A percentile compares a stretch with the other conserved stretches of the same genome.
phyloP scores from a whole-genome alignment of 1,140 invertebrate genomes.

The Drosophila setifemur region DNA sequence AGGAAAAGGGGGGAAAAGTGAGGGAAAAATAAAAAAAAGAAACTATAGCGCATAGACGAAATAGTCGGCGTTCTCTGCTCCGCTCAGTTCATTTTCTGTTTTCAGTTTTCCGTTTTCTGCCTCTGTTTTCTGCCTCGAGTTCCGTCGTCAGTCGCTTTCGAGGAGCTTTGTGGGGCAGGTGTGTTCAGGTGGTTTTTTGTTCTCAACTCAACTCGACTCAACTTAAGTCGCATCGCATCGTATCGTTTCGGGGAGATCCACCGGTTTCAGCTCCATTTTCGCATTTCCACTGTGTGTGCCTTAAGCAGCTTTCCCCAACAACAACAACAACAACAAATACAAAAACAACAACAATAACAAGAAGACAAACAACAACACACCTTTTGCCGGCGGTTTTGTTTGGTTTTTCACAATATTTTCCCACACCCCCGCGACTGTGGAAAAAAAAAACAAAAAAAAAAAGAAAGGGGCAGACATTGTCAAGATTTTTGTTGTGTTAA shows the following conservation, averaged over 20 bases:
- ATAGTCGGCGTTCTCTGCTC: constrained; percentile 50
- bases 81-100: constrained; percentile 17
- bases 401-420: constrained; percentile 25
- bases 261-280: constrained; percentile 14
- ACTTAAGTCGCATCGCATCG: background rate
- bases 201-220: background rate
- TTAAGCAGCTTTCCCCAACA: constrained; percentile 22
- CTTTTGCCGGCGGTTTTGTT: constrained; percentile 34
- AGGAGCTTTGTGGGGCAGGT: constrained; percentile 81
- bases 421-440: background rate
- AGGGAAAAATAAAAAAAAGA: constrained; percentile 29
- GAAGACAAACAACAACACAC: constrained; percentile 1
- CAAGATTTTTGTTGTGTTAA: constrained; percentile 25
- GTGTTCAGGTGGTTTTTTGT: constrained; percentile 70
- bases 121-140: constrained; percentile 34
- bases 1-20: constrained; percentile 18
- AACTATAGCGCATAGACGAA: constrained; percentile 65
- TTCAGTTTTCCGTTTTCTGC: constrained; percentile 39
- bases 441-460: background rate
- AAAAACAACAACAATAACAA: background rate
- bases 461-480: constrained; percentile 24
- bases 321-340: constrained; percentile 1
- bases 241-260: background rate
- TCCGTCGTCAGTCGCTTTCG: constrained; percentile 79
- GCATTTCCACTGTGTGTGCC: constrained; percentile 37